These are phyloP conservation scores for Pedetes capensis DNA, from an alignment of 2,113 vertebrate species.

Conservation along the genomic window DNA sequence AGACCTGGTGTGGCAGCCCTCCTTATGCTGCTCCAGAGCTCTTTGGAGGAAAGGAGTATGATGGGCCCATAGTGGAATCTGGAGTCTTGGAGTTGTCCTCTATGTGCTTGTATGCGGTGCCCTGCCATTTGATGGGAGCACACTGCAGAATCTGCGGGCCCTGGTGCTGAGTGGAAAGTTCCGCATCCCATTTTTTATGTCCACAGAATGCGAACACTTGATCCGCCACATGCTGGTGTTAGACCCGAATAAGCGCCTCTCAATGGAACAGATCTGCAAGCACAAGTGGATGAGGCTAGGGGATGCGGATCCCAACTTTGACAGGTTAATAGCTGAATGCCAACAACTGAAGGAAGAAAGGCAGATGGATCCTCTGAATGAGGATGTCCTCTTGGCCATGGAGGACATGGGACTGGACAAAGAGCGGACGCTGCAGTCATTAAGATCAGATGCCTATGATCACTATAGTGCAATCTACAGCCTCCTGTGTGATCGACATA, in stretches of 20 bases:
- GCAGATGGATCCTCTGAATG: slow-evolving; percentile 92
- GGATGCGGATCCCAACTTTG: slow-evolving; percentile 94
- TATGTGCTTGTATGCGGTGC: slow-evolving; percentile 98
- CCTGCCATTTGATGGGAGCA: slow-evolving; percentile 98
- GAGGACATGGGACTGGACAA: slow-evolving; percentile 96
- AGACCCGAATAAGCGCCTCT: slow-evolving; percentile 94
- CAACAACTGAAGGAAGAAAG: slow-evolving; percentile 95
- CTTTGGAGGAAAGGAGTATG: slow-evolving; percentile 98
- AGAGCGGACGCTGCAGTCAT: slow-evolving; percentile 94
- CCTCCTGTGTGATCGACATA: slow-evolving; percentile 96
- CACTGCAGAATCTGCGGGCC: slow-evolving; percentile 96
- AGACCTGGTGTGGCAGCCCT: slow-evolving; percentile 99
- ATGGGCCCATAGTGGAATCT: slow-evolving; percentile 99
- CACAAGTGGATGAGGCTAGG: slow-evolving; percentile 99
- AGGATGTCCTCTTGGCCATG: slow-evolving; percentile 96
- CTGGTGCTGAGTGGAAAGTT: slow-evolving; percentile 98
- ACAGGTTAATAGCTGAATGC: slow-evolving; percentile 96
- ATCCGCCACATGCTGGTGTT: slow-evolving; percentile 99
- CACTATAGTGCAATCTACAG: slow-evolving; percentile 99
- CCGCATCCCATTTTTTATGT: slow-evolving; percentile 99
- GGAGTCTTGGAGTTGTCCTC: slow-evolving; percentile 97
- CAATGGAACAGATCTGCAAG: slow-evolving; percentile 99
- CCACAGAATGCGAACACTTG: slow-evolving; percentile 98
- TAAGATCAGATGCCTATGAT: slow-evolving; percentile 96
- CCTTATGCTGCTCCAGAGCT: slow-evolving; percentile 97